Conservation (phyloP, 1,140 invertebrate species). For the Papilio xuthus region DNA sequence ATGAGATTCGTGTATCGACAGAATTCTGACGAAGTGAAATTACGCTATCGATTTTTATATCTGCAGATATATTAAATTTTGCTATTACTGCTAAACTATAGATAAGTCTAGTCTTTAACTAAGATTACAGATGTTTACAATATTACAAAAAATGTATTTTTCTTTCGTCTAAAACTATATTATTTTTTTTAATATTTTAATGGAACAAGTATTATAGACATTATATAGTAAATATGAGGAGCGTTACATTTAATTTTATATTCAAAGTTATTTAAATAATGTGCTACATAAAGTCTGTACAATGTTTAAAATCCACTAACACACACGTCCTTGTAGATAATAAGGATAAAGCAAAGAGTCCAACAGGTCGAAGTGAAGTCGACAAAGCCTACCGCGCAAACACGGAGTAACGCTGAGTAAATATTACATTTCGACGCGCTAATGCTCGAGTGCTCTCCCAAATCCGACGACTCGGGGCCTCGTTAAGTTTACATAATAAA, state of each 20-base stretch:
- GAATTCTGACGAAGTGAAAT: conserved; percentile 10
- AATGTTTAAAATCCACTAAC: not conserved
- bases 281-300: not conserved
- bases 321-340: conserved; percentile 10
- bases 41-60: not conserved
- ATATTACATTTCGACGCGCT: conserved; percentile 58
- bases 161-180: too few relatives aligned
- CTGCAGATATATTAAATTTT: not conserved
- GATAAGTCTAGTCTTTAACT: not conserved
- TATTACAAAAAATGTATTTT: too few relatives aligned
- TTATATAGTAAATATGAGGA: not conserved
- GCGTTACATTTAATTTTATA: not conserved
- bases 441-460: conserved; percentile 51
- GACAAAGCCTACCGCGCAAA: conserved; percentile 58
- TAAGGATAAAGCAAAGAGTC: conserved; percentile 46
- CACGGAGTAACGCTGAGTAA: conserved; percentile 58
- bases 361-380: conserved; percentile 55
- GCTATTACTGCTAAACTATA: not conserved
- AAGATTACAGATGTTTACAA: not conserved
- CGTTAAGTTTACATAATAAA: conserved; percentile 47
- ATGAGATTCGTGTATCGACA: conserved; percentile 8
- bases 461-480: conserved; percentile 40
- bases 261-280: not conserved
- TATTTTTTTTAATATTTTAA: too few relatives aligned
- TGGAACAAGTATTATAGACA: too few relatives aligned